Base-by-base conservation (phyloP, 1,140 invertebrate species). In the Luehdorfia chinensis region DNA sequence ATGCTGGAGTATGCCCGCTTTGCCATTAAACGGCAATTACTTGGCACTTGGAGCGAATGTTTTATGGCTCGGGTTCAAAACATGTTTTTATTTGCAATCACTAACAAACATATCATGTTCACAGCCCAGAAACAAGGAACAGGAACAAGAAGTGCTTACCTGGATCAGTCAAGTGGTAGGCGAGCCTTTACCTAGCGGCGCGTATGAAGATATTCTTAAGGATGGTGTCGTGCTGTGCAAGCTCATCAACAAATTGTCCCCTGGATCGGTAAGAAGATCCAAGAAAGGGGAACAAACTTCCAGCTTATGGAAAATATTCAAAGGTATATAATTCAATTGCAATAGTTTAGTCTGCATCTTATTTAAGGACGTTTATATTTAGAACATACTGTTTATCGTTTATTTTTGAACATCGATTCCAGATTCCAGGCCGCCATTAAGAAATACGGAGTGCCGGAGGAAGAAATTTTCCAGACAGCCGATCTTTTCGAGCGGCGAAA, bases 291-390 rank as follows among this genome's bases (percentile, higher is more conserved):
- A 62, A 97, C 96, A 14, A 98, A 98, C 63, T 99, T 99, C 87
- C 97, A 98, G 64, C 89, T 99, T 55, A 99, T 99, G 97, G 97
- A 99, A 87, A 99, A 99, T 79, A 94, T 99, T 66, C 95, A 97
- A 81, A 92, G 95, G 92, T 83, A 49, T 18, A 36, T 44, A 18
- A 34, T 51, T 23, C 9, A 15, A 4, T 25, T 11, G 4, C 11
- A 2, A 12, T 13, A 4, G 18, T 9, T 11, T 50, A 30, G n/a
- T 13, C 14, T 9, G 12, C 13, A 14, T 4, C 19, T 9, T 14
- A 33, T n/a, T n/a, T n/a, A n/a, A n/a, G n/a, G n/a, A n/a, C 13
- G 36, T 25, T 44, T 13, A 23, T 30, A 32, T 45, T 33, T 47
- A 50, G 39, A 43, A 36, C 31, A 6, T 21, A 4, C 4, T 47